Evolutionary conservation across 2,797 vertebrate genomes (phyloP).

Genomic region (Leuciscus waleckii): DNA sequence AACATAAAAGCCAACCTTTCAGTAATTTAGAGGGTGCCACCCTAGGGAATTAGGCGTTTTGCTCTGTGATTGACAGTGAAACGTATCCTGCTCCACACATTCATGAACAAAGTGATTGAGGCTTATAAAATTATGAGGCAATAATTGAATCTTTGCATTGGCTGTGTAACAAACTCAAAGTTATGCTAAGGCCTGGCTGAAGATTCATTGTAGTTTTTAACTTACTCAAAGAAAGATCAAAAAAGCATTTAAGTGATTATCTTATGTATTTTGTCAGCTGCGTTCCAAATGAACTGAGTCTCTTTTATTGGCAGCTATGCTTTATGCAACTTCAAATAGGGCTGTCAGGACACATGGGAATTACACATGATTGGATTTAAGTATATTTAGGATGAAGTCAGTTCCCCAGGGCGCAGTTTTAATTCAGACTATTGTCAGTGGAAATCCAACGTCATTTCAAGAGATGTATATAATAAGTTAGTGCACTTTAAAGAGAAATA

Average conservation of each 20-base stretch:
- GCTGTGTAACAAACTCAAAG: background rate
- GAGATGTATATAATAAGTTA: conserved; percentile 9
- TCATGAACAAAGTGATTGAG: conserved; percentile 1
- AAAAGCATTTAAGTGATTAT: conserved; percentile 14
- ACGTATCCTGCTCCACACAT: background rate
- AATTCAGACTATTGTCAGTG: conserved; percentile 40
- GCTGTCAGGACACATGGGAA: conserved; percentile 15
- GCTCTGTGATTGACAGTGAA: conserved; percentile 19
- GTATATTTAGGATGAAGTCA: conserved; percentile 51
- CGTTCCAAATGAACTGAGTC: background rate
- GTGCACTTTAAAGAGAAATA: background rate
- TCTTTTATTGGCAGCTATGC: conserved; percentile 1
- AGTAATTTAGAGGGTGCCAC: conserved; percentile 25
- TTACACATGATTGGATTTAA: conserved; percentile 48
- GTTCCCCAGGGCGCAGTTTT: conserved; percentile 31
- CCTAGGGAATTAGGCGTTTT: conserved; percentile 24
- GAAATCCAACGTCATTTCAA: conserved; percentile 14
- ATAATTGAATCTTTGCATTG: conserved; percentile 26
- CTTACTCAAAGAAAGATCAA: background rate
- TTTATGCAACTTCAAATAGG: conserved; percentile 16
- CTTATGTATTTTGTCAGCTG: background rate
- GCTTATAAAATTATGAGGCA: too few species aligned
- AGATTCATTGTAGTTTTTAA: conserved; percentile 2
- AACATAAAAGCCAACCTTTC: conserved; percentile 45
- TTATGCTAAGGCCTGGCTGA: background rate